Evolutionary conservation across 2,797 vertebrate species (phyloP).

Genomic region (Micromesistius poutassou): DNA sequence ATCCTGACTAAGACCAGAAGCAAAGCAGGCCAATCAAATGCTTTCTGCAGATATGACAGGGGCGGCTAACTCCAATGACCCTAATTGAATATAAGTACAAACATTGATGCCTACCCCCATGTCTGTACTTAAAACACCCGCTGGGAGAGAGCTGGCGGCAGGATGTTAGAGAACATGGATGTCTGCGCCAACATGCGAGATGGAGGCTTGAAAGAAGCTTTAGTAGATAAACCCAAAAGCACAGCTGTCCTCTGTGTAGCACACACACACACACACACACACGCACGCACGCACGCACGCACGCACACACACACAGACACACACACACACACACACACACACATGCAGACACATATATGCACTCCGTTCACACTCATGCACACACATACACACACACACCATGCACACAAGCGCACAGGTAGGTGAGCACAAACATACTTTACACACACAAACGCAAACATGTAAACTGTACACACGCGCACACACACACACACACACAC

Average conservation of each 20-base stretch:
- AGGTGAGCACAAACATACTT: no score
- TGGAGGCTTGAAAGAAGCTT: conserved; percentile 69
- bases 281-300: background rate
- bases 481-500: background rate
- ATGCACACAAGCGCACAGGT: no score
- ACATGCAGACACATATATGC: no score
- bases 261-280: conserved; percentile 20
- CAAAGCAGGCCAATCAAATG: conserved; percentile 48
- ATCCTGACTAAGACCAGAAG: background rate
- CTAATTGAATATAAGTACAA: conserved; percentile 35
- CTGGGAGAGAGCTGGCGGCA: background rate
- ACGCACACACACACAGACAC: conserved; percentile 17
- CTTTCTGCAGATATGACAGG: conserved; percentile 3
- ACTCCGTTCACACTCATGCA: no score
- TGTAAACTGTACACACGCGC: no score
- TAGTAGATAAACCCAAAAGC: conserved; percentile 68
- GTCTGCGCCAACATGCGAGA: conserved; percentile 52
- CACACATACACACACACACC: no score
- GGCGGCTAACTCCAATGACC: conserved; percentile 21
- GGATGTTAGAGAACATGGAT: conserved; percentile 31
- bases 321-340: conserved; percentile 22
- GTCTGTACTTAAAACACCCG: conserved; percentile 17
- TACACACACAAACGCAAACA: background rate
- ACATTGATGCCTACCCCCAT: conserved; percentile 34
- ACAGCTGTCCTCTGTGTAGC: conserved; percentile 66